Evolutionary conservation across 2,113 vertebrate genomes (phyloP).

Genomic region (Spizaetus ornatus): DNA sequence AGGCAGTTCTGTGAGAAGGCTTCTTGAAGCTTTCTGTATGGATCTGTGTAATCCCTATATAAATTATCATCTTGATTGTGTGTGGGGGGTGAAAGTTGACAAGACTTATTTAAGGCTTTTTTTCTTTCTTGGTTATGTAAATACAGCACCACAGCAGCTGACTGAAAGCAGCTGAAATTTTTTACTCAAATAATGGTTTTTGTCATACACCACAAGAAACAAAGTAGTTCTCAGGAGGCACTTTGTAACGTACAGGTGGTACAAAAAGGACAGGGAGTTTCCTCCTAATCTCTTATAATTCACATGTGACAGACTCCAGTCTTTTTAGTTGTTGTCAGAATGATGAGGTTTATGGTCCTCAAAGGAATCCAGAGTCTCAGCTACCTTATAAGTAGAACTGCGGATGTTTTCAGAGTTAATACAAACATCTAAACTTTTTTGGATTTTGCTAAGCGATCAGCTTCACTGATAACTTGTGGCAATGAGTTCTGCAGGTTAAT

Average conservation of each 20-base stretch:
- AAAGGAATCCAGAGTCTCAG: background rate
- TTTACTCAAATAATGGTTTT: background rate
- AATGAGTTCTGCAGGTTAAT: slow-evolving; percentile 64
- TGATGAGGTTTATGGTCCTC: background rate
- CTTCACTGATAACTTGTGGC: slow-evolving; percentile 34
- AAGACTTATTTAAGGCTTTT: background rate
- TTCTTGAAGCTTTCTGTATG: background rate
- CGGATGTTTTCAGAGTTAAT: background rate
- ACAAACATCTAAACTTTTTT: background rate
- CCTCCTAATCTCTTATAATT: background rate
- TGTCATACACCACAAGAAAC: background rate
- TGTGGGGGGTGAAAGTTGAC: too few relatives aligned
- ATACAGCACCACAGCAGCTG: background rate
- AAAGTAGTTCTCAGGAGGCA: background rate
- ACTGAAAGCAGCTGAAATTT: background rate
- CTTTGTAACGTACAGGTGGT: background rate
- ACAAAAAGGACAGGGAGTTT: background rate
- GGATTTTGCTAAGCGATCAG: background rate
- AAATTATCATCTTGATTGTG: background rate
- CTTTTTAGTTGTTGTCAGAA: background rate
- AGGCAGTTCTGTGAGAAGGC: background rate
- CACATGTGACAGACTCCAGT: rapidly evolving
- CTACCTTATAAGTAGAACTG: background rate
- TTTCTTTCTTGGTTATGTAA: background rate
- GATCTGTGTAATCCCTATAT: background rate